phyloP scores from a whole-genome alignment of 2,888 invertebrate genomes.

The Piscicola geometra region DNA sequence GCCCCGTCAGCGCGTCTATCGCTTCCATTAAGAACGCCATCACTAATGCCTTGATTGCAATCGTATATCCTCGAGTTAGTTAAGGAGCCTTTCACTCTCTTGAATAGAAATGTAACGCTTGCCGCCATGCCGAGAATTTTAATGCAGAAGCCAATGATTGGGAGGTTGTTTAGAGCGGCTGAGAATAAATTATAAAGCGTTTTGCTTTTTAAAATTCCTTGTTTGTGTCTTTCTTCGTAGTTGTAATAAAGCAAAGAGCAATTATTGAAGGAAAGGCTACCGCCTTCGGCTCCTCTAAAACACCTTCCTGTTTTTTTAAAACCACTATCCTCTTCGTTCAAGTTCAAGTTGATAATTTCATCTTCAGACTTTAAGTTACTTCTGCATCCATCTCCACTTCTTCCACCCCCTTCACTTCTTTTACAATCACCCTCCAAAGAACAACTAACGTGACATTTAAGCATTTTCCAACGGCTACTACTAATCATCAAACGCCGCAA shows the following conservation, averaged over 20 bases:
- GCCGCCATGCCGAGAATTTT: not conserved
- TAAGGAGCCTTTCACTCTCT: not conserved
- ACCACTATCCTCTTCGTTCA: no score
- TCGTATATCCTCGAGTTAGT: not conserved
- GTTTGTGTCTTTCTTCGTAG: not conserved
- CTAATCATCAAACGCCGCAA: slow-evolving; percentile 13
- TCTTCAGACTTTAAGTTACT: not conserved
- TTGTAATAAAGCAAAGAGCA: not conserved
- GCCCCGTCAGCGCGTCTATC: not conserved
- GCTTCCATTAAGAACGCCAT: not conserved
- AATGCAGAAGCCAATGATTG: not conserved
- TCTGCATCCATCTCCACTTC: not conserved
- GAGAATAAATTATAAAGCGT: not conserved
- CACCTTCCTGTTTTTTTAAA: no score
- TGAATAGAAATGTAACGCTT: not conserved
- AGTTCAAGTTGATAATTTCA: no score
- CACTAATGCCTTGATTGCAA: not conserved
- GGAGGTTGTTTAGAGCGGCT: not conserved
- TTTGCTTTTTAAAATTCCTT: not conserved
- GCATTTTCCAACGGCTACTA: slow-evolving; percentile 7
- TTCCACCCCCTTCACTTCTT: no score
- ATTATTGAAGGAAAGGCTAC: not conserved
- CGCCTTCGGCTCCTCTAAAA: not conserved
- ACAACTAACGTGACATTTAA: not conserved
- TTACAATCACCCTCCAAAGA: not conserved